These are phyloP conservation scores for Ophion ellenae DNA, from an alignment of 2,888 invertebrate genomes.

Conservation along the genomic window DNA sequence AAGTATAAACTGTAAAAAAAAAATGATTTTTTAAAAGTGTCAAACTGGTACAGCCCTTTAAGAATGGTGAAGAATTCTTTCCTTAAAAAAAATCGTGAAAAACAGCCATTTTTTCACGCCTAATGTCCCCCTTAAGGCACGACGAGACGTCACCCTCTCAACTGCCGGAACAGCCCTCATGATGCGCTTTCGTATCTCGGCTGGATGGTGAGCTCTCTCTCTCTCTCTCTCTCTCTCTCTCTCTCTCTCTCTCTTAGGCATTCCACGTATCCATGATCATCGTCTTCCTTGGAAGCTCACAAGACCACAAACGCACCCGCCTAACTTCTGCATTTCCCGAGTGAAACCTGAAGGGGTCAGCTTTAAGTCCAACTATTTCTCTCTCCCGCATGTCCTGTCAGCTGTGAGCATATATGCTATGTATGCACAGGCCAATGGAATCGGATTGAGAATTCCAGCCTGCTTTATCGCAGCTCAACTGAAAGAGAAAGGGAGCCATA, in stretches of 20 bases:
- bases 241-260: neutral
- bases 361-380: conserved; percentile 49
- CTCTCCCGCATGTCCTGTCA: conserved; percentile 44
- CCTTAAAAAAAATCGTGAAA: too few species aligned
- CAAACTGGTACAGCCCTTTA: too few species aligned
- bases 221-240: conserved; percentile 1
- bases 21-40: too few species aligned
- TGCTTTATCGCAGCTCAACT: conserved; percentile 51
- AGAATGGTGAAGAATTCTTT: too few species aligned
- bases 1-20: too few species aligned
- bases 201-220: conserved; percentile 1
- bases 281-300: neutral
- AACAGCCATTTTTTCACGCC: neutral
- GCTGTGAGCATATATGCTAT: conserved; percentile 36
- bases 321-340: conserved; percentile 20
- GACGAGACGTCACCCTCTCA: conserved; percentile 57
- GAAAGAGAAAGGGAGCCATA: conserved; percentile 10
- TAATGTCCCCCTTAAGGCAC: conserved; percentile 48
- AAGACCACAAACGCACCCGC: neutral
- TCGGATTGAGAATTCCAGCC: conserved; percentile 52
- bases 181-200: conserved; percentile 22
- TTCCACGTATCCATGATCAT: conserved; percentile 4
- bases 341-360: conserved; percentile 42
- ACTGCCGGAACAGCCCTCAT: conserved; percentile 29
- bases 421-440: conserved; percentile 37